phyloP scores from a whole-genome alignment of 2,797 vertebrate species.

The Halcyon badia region DNA sequence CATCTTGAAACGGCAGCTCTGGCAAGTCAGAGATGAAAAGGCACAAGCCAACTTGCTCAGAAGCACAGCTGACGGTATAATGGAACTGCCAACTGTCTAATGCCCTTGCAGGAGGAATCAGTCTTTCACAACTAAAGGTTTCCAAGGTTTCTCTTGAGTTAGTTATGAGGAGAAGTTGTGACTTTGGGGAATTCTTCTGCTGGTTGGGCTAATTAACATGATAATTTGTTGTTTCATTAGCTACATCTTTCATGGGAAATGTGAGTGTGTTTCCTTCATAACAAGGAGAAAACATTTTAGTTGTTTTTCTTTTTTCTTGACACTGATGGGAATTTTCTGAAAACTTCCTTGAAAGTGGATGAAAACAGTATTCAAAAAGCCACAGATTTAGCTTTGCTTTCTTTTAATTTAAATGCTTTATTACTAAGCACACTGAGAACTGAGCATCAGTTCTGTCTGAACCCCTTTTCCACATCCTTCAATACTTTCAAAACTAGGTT shows the following conservation, averaged over 20 bases:
- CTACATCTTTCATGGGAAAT: slow-evolving; percentile 11
- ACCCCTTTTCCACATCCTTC: background rate
- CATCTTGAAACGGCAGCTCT: background rate
- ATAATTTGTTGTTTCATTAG: slow-evolving; percentile 49
- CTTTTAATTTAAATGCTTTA: background rate
- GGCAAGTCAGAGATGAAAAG: background rate
- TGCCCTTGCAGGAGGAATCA: background rate
- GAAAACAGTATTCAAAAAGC: background rate
- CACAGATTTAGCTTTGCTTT: background rate
- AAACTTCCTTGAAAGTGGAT: background rate
- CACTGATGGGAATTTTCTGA: background rate
- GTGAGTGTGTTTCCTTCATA: background rate
- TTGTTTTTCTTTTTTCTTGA: background rate
- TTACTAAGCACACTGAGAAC: background rate
- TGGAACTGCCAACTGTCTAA: background rate
- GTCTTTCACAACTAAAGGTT: background rate
- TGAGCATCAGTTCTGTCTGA: background rate
- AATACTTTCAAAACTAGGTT: background rate
- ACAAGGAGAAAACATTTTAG: slow-evolving; percentile 2
- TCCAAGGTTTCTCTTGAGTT: background rate
- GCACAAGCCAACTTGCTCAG: background rate
- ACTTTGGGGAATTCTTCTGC: slow-evolving; percentile 52
- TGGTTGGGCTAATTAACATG: slow-evolving; percentile 48
- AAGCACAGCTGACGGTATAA: background rate
- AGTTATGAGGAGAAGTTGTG: background rate